Base-by-base conservation (phyloP, 1,140 invertebrate species). In the Proales similis region DNA sequence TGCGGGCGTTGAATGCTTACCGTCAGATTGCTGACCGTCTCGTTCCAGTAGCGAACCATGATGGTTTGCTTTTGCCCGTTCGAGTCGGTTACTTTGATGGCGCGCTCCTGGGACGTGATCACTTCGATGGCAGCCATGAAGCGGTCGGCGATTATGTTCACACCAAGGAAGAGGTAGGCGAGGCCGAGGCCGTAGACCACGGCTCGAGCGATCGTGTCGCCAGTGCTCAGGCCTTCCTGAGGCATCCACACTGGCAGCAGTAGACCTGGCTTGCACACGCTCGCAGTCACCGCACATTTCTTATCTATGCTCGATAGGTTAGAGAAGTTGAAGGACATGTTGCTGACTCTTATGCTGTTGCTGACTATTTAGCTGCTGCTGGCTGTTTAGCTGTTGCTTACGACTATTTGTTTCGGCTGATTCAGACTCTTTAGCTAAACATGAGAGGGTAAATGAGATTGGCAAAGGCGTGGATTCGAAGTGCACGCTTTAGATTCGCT, bases 71-170 rank as follows among this genome's bases (percentile, higher is more conserved):
- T 85, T 46, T 88, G 85, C 22, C 87, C 87, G 67, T 86, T 73
- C 7, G 79, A 72, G 46, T 85, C 85, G 65, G 86, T 85, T 7
- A 94, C 83, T 63, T 83, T 82, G 63, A 95, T 83, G 72, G 93
- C 88, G 66, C 87, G 87, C 72, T 96, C 92, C 72, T 92, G 86
- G 0, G 90, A 94, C 4, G 94, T 99, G 70, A 99, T 99, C 62
- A 96, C 92, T 81, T 98, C 93, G 71, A 99, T 98, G 64, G 92
- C 86, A 2, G 90, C 89, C 94, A 99, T 97, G 77, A 98, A 98
- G 9, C 91, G 83, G 75, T 99, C 94, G 26, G 93, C 93, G 32
- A 97, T 86, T 70, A 99, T 97, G 63, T 92, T 96, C 3, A 99
- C 92, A 29, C 94, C 94, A 69, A 99, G 87, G 78, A 99, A 99